Base-by-base conservation (phyloP, 2,888 invertebrate species). In the Dolichopus griseipennis region DNA sequence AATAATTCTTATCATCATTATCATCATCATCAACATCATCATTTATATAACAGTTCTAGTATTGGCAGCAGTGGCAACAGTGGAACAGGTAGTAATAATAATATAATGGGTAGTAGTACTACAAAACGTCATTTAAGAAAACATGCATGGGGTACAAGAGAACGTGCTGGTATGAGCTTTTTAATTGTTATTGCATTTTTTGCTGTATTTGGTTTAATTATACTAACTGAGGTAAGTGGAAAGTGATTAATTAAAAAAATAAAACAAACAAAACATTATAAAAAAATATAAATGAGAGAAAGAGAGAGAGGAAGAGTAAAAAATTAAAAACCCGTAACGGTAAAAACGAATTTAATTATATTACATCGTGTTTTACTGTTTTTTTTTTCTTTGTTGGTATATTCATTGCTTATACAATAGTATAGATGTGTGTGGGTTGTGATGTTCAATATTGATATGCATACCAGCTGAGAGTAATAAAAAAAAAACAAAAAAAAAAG, bases 101-200 rank as follows among this genome's bases (percentile, higher is more conserved):
- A n/a, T 65, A 65, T 10, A n/a, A 33, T 22, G 10, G 10, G 15
- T 34, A n/a, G 34, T 18, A 15, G 64, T 27, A 63, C 37, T 64
- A 43, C 65, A 64, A 81, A 81, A 73, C 78, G 81, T n/a, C 75
- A 75, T 71, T 81, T 81, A 71, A 78, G 79, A 70, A 52, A 52
- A 18, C 73, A 73, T 67, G 74, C 78, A 69, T 77, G 82, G 81
- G 80, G 80, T 65, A 76, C 77, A 7, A 86, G 90, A 76, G 92
- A 93, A 80, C 86, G 93, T 74, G 92, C 92, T 74, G 90, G 91
- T 80, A 89, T 93, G 86, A 93, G 92, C 77, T 93, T 94, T 83
- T 89, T 93, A 82, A 90, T 94, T 79, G 93, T 94, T 72, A 87
- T 94, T 74, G 92, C 93, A 85, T 94, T 95, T 82, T 93, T 94